phyloP scores from a whole-genome alignment of 2,888 invertebrate species.

The Drosophila rubida region DNA sequence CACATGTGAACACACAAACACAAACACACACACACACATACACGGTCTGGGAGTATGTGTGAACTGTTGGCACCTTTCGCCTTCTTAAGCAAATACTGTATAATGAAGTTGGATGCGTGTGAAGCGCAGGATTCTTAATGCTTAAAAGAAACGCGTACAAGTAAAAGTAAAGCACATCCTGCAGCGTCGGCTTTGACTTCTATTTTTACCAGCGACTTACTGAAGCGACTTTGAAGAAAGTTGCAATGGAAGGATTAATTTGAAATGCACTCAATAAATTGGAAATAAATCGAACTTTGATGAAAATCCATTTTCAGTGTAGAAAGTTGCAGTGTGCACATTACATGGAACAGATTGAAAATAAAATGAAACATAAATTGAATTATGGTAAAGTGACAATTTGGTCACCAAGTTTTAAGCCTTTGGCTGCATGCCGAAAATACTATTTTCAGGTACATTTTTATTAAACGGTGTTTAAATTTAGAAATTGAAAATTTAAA shows the following conservation, averaged over 20 bases:
- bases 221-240: background rate
- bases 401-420: too few relatives aligned
- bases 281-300: background rate
- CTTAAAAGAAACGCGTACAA: background rate
- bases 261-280: background rate
- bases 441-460: background rate
- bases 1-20: background rate
- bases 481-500: background rate
- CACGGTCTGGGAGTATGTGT: background rate
- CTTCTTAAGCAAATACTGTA: constrained; percentile 9
- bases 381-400: background rate
- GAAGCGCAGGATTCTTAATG: background rate
- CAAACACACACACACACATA: background rate
- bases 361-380: background rate
- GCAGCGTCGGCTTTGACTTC: background rate
- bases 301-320: too few relatives aligned
- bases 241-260: background rate
- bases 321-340: background rate
- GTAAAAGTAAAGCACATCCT: background rate
- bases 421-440: background rate
- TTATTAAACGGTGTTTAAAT: background rate
- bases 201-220: background rate
- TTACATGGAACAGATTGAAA: background rate
- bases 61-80: constrained; percentile 6
- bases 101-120: background rate